Percentiles rank a stretch among this genome's conserved stretches.
Evolutionary conservation across 2,888 invertebrate species (phyloP).

Genomic region (Parochlus steinenii): DNA sequence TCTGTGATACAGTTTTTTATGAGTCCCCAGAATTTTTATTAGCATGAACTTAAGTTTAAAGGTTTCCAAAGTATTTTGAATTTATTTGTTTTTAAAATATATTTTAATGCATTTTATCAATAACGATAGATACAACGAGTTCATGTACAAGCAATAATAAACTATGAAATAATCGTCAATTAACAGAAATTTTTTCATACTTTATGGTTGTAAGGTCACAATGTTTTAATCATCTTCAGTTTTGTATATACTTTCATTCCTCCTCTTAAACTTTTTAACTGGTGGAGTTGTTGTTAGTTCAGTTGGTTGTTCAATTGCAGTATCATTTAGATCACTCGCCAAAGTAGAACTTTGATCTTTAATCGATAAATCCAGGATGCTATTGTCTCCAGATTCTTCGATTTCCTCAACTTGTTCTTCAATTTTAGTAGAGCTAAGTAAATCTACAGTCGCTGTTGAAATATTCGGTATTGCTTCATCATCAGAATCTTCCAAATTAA

Average conservation of each 20-base stretch:
- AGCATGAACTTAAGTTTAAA: no score
- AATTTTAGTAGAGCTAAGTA: not conserved
- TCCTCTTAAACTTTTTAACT: conserved; percentile 26
- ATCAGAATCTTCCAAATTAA: conserved; percentile 8
- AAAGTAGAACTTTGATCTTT: conserved; percentile 3
- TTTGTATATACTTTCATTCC: conserved; percentile 26
- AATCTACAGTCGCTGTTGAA: not conserved
- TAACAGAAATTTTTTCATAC: no score
- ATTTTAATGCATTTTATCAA: no score
- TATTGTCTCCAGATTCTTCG: conserved; percentile 2
- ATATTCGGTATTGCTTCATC: not conserved
- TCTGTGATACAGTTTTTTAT: conserved; percentile 23
- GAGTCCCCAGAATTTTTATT: conserved; percentile 14
- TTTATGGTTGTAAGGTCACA: no score
- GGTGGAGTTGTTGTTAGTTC: conserved; percentile 17
- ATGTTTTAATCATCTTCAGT: conserved; percentile 2
- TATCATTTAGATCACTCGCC: not conserved
- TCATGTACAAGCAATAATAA: no score
- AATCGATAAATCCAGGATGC: not conserved
- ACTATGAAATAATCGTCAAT: no score
- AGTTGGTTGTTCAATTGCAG: conserved; percentile 1
- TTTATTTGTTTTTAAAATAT: no score
- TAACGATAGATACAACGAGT: no score
- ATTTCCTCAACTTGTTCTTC: conserved; percentile 2
- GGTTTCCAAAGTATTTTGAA: no score